A percentile compares a stretch with the other conserved stretches of the same genome.
phyloP scores from a whole-genome alignment of 2,797 vertebrate genomes.

The Thripadectes ignobilis region DNA sequence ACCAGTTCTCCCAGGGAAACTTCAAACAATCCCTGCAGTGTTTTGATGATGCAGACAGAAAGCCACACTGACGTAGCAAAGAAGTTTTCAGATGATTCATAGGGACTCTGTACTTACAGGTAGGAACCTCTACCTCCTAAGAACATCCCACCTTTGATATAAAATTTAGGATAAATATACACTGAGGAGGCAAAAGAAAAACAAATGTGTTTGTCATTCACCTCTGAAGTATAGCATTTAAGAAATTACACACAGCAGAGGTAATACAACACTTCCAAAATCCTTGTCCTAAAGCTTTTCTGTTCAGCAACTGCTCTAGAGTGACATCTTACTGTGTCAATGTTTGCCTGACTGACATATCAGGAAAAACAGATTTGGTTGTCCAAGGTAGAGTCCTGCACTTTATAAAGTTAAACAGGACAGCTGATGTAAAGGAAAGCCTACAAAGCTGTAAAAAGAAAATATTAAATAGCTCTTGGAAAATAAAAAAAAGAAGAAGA shows the following conservation, averaged over 20 bases:
- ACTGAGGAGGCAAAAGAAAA: neutral
- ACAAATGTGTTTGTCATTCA: neutral
- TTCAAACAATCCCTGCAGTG: neutral
- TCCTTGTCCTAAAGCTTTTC: neutral
- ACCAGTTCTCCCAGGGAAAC: neutral
- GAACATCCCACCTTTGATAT: neutral
- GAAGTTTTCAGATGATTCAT: fast-evolving
- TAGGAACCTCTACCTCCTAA: neutral
- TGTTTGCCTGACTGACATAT: neutral
- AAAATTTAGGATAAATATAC: neutral
- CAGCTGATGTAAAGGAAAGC: neutral
- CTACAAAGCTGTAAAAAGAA: neutral
- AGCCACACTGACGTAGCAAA: neutral
- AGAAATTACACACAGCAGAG: neutral
- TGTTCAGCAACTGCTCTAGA: neutral
- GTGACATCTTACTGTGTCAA: neutral
- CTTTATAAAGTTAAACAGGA: neutral
- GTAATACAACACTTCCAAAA: neutral
- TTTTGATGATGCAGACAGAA: neutral
- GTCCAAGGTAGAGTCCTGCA: neutral
- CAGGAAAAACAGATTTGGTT: neutral
- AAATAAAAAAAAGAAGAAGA: neutral
- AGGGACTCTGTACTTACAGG: fast-evolving
- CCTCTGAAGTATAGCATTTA: neutral
- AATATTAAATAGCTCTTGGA: neutral